Percentiles rank a stretch among this genome's conserved stretches.
These are phyloP conservation scores for Microdon myrmicae DNA, from an alignment of 2,888 invertebrate species.

Conservation along the genomic window DNA sequence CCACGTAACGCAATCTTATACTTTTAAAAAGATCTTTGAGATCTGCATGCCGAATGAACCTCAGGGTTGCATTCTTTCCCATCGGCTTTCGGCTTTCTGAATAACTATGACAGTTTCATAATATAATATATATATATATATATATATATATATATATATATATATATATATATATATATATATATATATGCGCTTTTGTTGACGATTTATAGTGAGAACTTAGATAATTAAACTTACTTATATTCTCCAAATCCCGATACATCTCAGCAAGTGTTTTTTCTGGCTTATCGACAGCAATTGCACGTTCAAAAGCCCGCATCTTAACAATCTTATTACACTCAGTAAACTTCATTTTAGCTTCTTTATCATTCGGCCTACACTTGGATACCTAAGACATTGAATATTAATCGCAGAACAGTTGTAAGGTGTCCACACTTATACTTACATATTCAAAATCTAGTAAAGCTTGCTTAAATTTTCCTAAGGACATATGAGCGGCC, in stretches of 20 bases:
- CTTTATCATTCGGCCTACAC: constrained; percentile 91
- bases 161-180: background rate
- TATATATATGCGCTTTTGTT: background rate
- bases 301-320: constrained; percentile 94
- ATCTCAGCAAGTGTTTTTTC: constrained; percentile 88
- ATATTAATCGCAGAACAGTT: too few species aligned
- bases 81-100: too few species aligned
- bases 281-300: constrained; percentile 92
- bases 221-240: constrained; percentile 72
- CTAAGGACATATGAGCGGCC: constrained; percentile 95
- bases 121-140: background rate
- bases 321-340: constrained; percentile 97
- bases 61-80: too few species aligned
- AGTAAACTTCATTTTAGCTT: constrained; percentile 89
- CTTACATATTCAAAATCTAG: constrained; percentile 96
- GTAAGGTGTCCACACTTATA: constrained; percentile 53
- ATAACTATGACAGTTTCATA: background rate
- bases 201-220: constrained; percentile 13
- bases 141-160: background rate
- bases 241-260: constrained; percentile 84
- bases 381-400: constrained; percentile 78
- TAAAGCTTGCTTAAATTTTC: constrained; percentile 95
- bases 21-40: too few species aligned
- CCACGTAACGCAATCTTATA: too few species aligned
- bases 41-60: too few species aligned